Percentiles rank a stretch among this genome's conserved stretches.
Evolutionary conservation across 2,797 vertebrate species (phyloP).

Genomic region (Galaxias olidus): DNA sequence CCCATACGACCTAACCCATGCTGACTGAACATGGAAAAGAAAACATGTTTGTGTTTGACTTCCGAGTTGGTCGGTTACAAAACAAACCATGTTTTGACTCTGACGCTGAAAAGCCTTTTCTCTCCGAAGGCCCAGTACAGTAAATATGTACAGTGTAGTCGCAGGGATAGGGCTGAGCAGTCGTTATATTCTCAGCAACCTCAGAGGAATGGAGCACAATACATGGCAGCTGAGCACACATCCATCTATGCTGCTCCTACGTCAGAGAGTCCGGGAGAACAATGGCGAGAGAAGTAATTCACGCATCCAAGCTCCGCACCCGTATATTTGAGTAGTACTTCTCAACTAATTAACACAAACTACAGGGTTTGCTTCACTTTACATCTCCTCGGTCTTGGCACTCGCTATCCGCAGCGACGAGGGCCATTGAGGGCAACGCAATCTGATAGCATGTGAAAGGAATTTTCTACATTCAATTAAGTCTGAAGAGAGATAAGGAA

Average conservation of each 20-base stretch:
- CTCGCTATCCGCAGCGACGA: too few species aligned
- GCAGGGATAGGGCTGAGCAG: slow-evolving; percentile 8
- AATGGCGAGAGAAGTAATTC: background rate
- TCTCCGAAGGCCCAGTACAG: slow-evolving; percentile 7
- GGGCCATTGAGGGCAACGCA: too few species aligned
- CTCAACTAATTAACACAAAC: background rate
- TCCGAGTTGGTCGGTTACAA: too few species aligned
- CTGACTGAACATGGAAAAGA: too few species aligned
- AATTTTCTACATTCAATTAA: too few species aligned
- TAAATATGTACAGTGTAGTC: slow-evolving; percentile 22
- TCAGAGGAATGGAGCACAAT: slow-evolving; percentile 20
- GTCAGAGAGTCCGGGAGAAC: background rate
- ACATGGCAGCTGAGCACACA: slow-evolving; percentile 49
- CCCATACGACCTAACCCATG: too few species aligned
- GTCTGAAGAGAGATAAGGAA: too few species aligned
- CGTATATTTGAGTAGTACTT: background rate
- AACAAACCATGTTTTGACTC: too few species aligned
- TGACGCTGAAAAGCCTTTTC: slow-evolving; percentile 24
- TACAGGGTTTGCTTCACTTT: background rate
- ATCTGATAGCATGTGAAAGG: too few species aligned
- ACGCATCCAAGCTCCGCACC: background rate
- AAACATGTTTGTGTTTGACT: too few species aligned
- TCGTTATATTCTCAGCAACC: slow-evolving; percentile 39
- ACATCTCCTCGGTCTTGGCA: too few species aligned
- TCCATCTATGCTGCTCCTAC: background rate